These are phyloP conservation scores for Nomada ruficornis DNA, from an alignment of 2,888 invertebrate species.

Conservation along the genomic window DNA sequence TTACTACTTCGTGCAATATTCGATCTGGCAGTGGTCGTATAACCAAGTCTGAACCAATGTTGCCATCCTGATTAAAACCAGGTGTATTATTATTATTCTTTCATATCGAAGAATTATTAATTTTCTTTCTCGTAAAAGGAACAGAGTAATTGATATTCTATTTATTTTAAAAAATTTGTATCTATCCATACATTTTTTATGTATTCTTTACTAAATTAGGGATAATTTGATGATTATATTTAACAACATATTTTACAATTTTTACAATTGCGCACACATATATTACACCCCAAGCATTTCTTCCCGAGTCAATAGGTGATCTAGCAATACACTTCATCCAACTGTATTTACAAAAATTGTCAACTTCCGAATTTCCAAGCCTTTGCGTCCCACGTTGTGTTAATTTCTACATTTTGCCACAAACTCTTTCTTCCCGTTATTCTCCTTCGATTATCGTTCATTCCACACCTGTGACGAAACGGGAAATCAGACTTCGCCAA, in stretches of 20 bases:
- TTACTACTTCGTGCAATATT: constrained; percentile 84
- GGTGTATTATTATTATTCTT: background rate
- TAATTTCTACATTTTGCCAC: background rate
- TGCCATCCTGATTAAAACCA: constrained; percentile 90
- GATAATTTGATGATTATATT: background rate
- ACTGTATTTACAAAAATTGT: background rate
- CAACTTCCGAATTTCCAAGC: background rate
- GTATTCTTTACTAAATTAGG: background rate
- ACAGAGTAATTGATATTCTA: too few species aligned
- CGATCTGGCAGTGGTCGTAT: constrained; percentile 93
- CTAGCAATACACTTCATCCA: background rate
- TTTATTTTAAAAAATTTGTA: too few species aligned
- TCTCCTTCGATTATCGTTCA: background rate
- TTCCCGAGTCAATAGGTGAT: too few species aligned
- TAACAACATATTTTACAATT: too few species aligned
- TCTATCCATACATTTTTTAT: too few species aligned
- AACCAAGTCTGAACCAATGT: constrained; percentile 94
- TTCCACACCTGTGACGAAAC: background rate
- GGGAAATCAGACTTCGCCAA: background rate
- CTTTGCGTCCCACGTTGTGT: too few species aligned
- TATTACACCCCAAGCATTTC: too few species aligned
- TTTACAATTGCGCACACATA: too few species aligned
- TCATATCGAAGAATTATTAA: background rate
- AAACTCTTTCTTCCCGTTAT: background rate
- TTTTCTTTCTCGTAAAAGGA: background rate